These are phyloP conservation scores for Haliclystus octoradiatus DNA, from an alignment of 30 jellyfish, hydroid and myxozoan species.

Conservation along the genomic window DNA sequence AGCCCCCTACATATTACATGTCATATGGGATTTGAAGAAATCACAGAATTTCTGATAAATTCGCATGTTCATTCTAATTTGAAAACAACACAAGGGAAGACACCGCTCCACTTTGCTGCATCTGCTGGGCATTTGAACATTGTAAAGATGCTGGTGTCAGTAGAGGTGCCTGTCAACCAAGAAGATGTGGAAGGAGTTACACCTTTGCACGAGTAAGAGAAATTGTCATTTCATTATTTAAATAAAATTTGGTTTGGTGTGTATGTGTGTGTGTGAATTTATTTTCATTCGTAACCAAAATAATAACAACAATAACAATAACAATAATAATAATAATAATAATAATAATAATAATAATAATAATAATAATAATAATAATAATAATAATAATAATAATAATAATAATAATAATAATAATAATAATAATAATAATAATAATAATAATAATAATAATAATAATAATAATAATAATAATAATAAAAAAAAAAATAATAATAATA, in stretches of 20 bases:
- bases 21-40: constrained; percentile 6
- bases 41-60: not conserved
- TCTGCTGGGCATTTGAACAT: not conserved
- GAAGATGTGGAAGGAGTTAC: constrained; percentile 3
- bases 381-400: not conserved
- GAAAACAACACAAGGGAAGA: not conserved
- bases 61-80: not conserved
- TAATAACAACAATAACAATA: not conserved
- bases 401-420: not conserved
- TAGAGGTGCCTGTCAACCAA: not conserved
- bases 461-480: too few relatives aligned
- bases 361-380: not conserved
- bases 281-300: not conserved
- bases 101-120: constrained; percentile 15
- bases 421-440: not conserved
- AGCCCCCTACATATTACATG: constrained; percentile 7
- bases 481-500: too few relatives aligned
- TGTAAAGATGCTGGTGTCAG: not conserved
- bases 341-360: not conserved
- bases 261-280: not conserved
- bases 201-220: constrained; percentile 8
- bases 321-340: not conserved
- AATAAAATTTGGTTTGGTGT: not conserved
- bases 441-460: too few relatives aligned
- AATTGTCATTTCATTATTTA: not conserved